phyloP scores from a whole-genome alignment of 1,140 invertebrate genomes.

The Elymnias hypermnestra region DNA sequence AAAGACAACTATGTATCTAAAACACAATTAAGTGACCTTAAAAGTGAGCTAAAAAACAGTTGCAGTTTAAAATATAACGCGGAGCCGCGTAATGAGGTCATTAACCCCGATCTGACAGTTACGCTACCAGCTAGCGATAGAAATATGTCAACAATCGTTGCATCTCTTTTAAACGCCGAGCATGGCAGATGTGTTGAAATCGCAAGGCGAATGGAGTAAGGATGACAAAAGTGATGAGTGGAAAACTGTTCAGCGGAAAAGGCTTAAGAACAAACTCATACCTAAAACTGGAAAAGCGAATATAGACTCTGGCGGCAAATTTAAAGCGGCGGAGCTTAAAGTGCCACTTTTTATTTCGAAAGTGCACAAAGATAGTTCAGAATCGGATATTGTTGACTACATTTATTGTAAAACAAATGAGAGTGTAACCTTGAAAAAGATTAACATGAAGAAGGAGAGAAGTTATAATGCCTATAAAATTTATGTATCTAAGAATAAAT shows the following conservation, averaged over 20 bases:
- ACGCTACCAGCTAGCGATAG: too few species aligned
- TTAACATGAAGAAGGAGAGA: conserved; percentile 21
- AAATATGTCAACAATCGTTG: too few species aligned
- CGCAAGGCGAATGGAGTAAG: not conserved
- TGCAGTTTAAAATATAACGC: too few species aligned
- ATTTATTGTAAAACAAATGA: conserved; percentile 17
- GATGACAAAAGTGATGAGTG: not conserved
- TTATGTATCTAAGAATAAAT: conserved; percentile 17
- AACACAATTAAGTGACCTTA: too few species aligned
- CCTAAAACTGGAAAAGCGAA: not conserved
- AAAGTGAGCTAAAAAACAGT: too few species aligned
- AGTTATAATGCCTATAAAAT: conserved; percentile 22
- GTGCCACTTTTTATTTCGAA: conserved; percentile 18
- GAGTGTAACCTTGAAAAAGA: conserved; percentile 17
- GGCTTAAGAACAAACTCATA: not conserved
- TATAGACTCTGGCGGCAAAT: not conserved
- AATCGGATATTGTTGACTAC: conserved; percentile 21
- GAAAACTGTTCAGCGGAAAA: not conserved
- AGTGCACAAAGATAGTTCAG: conserved; percentile 10
- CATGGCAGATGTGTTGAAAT: not conserved
- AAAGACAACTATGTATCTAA: too few species aligned
- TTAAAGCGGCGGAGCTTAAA: conserved; percentile 11
- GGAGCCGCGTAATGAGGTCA: too few species aligned
- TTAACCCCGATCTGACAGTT: too few species aligned
- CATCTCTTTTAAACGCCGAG: not conserved